These are phyloP conservation scores for Eretmochelys imbricata DNA, from an alignment of 2,113 vertebrate species.

Conservation along the genomic window DNA sequence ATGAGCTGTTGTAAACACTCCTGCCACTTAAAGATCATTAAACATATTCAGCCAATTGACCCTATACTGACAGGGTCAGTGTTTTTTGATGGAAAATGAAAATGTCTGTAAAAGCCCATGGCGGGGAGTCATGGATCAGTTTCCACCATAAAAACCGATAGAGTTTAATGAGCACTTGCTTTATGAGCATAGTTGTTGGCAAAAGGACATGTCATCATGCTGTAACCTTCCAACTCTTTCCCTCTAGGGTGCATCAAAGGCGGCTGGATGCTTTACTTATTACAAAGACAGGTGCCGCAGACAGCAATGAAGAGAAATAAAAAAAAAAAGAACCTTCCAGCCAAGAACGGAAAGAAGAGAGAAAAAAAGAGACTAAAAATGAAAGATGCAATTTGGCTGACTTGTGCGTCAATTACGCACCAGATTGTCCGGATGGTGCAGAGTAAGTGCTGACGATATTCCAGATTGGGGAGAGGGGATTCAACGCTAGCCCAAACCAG, in stretches of 20 bases:
- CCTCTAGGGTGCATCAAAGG: conserved; percentile 28
- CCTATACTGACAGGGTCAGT: not conserved
- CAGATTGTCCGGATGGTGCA: not conserved
- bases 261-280: conserved; percentile 21
- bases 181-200: conserved; percentile 65
- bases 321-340: not conserved
- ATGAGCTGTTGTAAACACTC: conserved; percentile 46
- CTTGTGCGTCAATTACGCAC: not conserved
- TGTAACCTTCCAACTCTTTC: conserved; percentile 51
- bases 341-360: not conserved
- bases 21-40: conserved; percentile 32
- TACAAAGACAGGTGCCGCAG: conserved; percentile 58
- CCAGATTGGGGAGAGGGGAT: conserved; percentile 14
- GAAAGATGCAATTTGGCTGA: conserved; percentile 17
- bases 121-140: conserved; percentile 53
- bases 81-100: conserved; percentile 42
- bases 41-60: conserved; percentile 14
- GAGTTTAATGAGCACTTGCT: conserved; percentile 60
- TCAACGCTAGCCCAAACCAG: not conserved
- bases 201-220: conserved; percentile 38
- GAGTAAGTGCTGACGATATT: not conserved
- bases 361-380: not conserved
- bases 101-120: conserved; percentile 34
- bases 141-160: conserved; percentile 68
- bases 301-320: not conserved